Evolutionary conservation across 2,113 vertebrate species (phyloP), one percentile per base, ranked within the genome.

Genomic region (Caloenas nicobarica): DNA sequence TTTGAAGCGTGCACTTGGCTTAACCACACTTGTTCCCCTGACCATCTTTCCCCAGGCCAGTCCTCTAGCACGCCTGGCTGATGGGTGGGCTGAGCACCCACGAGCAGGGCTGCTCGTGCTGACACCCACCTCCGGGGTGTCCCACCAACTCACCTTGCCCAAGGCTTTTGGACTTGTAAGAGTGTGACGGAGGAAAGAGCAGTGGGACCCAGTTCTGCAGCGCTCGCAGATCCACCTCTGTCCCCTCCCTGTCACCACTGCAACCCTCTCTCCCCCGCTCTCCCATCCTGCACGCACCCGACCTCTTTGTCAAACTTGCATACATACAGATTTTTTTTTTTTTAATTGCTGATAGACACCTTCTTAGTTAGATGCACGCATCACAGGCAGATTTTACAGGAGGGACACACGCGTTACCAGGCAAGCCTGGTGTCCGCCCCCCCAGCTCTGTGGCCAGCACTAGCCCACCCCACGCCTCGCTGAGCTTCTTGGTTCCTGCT

Each of bases 1-100:
- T 71, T 15, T 50, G 18, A 79, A 73, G 12, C 1, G 4, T 36
- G 60, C 26, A 16, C 7, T 56, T 58, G 23, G 50, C n/a, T 79
- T 66, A 44, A 51, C 34, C 29, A 33, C 2, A 3, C 23, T 77
- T 18, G 15, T 13, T 86, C n/a, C 40, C 40, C 31, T 84, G 58
- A 29, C 5, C 3, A 2, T 21, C 19, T 23, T 51, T 46, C 28
- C 54, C 29, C 1, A 1, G 25, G n/a, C 3, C 74, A 58, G 16
- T 34, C 13, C 58, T 81, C 57, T 36, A 76, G 48, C 40, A 16
- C 4, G 11, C 25, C 69, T 58, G 58, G 58, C 8, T 25, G 83
- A 31, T 14, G 19, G 54, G 17, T 22, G 64, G 26, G 40, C 36
- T 0, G 0, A 81, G 21, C 54, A 73, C 11, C 8, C 0, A 0